Evolutionary conservation across 2,113 vertebrate genomes (phyloP).

Genomic region (Calypte anna): DNA sequence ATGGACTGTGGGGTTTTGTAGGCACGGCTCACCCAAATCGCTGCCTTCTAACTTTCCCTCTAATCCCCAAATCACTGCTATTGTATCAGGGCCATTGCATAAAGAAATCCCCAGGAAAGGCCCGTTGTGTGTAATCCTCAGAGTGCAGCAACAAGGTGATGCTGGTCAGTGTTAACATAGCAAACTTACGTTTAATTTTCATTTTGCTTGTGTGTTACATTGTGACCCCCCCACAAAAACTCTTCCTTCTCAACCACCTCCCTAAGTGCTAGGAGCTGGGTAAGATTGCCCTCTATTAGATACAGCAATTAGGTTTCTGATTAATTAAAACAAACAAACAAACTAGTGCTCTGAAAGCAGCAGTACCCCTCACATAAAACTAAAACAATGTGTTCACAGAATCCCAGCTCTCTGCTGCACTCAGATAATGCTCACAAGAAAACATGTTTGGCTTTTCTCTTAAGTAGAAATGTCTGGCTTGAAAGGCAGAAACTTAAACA

Average conservation of each 20-base stretch:
- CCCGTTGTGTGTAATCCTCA: not conserved
- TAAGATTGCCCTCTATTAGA: not conserved
- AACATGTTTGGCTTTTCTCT: not conserved
- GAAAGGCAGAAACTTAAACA: not conserved
- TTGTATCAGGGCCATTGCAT: not conserved
- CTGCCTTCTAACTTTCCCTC: slow-evolving; percentile 47
- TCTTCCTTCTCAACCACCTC: not conserved
- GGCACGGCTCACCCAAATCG: slow-evolving; percentile 8
- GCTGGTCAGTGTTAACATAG: not conserved
- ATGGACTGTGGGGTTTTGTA: not conserved
- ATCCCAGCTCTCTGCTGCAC: not conserved
- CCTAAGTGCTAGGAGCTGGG: not conserved
- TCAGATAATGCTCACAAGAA: not conserved
- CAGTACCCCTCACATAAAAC: not conserved
- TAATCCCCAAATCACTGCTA: slow-evolving; percentile 39
- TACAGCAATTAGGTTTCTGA: not conserved
- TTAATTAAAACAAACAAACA: not conserved
- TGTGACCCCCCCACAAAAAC: slow-evolving; percentile 49
- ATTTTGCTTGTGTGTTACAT: slow-evolving; percentile 51
- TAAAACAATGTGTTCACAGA: not conserved
- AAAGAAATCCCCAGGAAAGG: slow-evolving; percentile 29
- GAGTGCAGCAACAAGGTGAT: slow-evolving; percentile 17
- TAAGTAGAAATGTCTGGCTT: not conserved
- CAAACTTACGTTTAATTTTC: slow-evolving; percentile 52
- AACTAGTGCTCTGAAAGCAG: not conserved